Percentiles rank a stretch among this genome's conserved stretches.
phyloP scores from a whole-genome alignment of 2,113 vertebrate species.

The Eulemur rufifrons region DNA sequence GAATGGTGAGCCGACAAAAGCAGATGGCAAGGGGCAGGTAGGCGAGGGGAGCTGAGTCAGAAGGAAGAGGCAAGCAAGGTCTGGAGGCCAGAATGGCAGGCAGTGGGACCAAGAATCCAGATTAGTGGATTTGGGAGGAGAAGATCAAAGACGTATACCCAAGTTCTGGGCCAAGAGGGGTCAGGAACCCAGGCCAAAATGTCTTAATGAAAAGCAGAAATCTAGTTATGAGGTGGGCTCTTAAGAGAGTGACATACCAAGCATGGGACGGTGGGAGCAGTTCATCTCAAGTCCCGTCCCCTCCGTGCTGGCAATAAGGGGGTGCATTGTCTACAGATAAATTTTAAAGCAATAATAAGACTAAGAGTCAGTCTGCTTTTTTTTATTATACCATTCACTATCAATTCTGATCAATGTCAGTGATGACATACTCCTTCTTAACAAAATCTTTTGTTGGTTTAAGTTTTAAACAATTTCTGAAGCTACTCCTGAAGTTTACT shows the following conservation, averaged over 20 bases:
- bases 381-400: not conserved
- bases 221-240: not conserved
- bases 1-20: not conserved
- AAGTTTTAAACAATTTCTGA: not conserved
- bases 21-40: not conserved
- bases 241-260: not conserved
- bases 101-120: not conserved
- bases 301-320: not conserved
- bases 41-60: not conserved
- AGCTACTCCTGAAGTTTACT: not conserved
- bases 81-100: not conserved
- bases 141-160: not conserved
- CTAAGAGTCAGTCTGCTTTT: not conserved
- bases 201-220: not conserved
- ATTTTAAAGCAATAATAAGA: not conserved
- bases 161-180: not conserved
- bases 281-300: not conserved
- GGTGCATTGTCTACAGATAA: not conserved
- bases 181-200: not conserved
- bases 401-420: not conserved
- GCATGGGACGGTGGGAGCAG: fast-evolving
- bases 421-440: not conserved
- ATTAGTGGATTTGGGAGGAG: not conserved
- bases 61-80: not conserved
- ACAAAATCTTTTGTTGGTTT: not conserved